Evolutionary conservation across 2,113 vertebrate genomes (phyloP), one percentile per base, ranked within the genome.

Genomic region (Diadophis punctatus): DNA sequence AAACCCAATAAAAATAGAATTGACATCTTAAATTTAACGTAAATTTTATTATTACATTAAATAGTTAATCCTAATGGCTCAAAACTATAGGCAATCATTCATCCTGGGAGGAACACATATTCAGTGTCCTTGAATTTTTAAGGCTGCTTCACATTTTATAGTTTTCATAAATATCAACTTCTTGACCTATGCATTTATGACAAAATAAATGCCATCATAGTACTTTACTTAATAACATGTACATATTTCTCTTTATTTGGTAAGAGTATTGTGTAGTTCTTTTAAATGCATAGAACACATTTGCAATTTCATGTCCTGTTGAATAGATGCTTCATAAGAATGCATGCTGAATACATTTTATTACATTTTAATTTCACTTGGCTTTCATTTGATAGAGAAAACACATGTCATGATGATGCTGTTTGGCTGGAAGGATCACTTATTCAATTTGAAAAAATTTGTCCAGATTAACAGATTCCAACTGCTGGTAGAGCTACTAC

Each of bases 81-180:
- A 87, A 86, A 63, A 39, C 56, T 86, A 20, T 80, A 30, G 10
- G 18, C 55, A 39, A 55, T 39, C 25, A 56, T 55, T 56, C 74
- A 16, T 34, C 18, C 74, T 85, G 55, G 74, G 43, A 86, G 43
- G 12, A 90, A 25, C 34, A 39, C 46, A 63, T 52, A 52, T 8
- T 3, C 22, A 27, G 43, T 63, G 55, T 91, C 91, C 91, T 91
- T 91, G 55, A 91, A 87, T 46, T 86, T 22, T 68, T 87, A 87
- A n/a, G 30, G 91, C 56, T 39, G 85, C 85, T 68, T 68, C 85
- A 52, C 56, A 68, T 30, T 68, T 91, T 63, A 91, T 34, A 52
- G 27, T 91, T 87, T 63, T 52, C 85, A n/a, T 68, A 34, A 60
- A 30, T 18, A 34, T 60, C 84, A 87, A n/a, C 85, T 52, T 68